A percentile compares a stretch with the other conserved stretches of the same genome.
These are phyloP conservation scores for Tachina lurida DNA, from an alignment of 2,888 invertebrate genomes.

Conservation along the genomic window DNA sequence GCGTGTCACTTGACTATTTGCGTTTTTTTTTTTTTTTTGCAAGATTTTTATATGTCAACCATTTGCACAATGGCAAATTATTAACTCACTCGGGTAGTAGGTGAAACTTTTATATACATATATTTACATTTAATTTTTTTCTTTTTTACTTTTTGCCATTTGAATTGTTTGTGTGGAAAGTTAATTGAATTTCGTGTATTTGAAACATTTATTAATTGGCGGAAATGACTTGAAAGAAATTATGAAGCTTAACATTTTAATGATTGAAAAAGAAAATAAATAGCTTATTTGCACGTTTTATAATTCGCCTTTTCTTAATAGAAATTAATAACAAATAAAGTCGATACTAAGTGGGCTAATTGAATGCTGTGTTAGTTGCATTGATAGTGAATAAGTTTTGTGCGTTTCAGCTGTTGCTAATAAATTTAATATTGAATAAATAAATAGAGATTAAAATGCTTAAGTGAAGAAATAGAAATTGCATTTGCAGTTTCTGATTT, in stretches of 20 bases:
- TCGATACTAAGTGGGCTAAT: conserved; percentile 61
- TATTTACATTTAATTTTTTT: not conserved
- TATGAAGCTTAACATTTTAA: conserved; percentile 57
- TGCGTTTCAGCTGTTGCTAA: not conserved
- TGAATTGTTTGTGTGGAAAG: conserved; percentile 35
- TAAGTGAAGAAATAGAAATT: no score
- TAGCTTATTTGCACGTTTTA: conserved; percentile 34
- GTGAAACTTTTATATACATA: conserved; percentile 39
- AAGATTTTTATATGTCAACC: conserved; percentile 50
- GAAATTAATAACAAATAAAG: not conserved
- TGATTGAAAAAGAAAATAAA: conserved; percentile 16
- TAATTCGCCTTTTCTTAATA: conserved; percentile 6
- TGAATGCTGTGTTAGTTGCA: conserved; percentile 47
- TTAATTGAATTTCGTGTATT: conserved; percentile 70
- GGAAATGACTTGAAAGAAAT: conserved; percentile 60
- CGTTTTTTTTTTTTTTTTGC: conserved; percentile 5
- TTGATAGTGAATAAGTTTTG: conserved; percentile 16
- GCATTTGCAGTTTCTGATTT: no score
- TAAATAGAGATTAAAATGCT: no score
- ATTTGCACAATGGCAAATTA: conserved; percentile 30
- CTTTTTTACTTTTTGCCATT: not conserved
- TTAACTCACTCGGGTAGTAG: conserved; percentile 51
- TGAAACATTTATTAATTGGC: conserved; percentile 57
- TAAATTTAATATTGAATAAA: conserved; percentile 4
- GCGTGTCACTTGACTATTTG: conserved; percentile 72